These are phyloP conservation scores for Hypercompe scribonia DNA, from an alignment of 2,888 invertebrate species.

Conservation along the genomic window DNA sequence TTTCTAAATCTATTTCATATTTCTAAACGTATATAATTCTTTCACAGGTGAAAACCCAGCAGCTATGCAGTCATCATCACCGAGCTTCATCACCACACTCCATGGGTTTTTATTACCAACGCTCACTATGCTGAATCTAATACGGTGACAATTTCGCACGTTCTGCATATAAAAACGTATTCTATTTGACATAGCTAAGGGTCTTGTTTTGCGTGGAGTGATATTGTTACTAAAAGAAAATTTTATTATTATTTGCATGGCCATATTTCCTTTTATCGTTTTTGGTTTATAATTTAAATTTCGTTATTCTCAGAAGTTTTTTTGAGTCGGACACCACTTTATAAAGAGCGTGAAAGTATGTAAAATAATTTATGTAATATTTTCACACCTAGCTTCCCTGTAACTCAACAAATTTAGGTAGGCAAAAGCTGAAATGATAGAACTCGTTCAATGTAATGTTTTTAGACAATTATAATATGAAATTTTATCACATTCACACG, in stretches of 20 bases:
- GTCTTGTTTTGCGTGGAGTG: conserved; percentile 57
- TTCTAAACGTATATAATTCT: conserved; percentile 38
- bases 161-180: conserved; percentile 49
- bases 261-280: no score
- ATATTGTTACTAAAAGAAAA: conserved; percentile 4
- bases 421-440: background rate
- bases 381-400: background rate
- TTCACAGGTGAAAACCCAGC: conserved; percentile 92
- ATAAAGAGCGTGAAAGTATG: no score
- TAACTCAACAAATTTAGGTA: background rate
- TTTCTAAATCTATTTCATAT: no score
- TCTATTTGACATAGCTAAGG: conserved; percentile 46
- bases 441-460: no score
- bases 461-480: no score
- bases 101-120: conserved; percentile 63
- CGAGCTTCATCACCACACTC: conserved; percentile 69
- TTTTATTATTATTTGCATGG: background rate
- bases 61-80: conserved; percentile 91
- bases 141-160: conserved; percentile 76
- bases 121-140: conserved; percentile 60
- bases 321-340: no score
- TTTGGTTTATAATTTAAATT: background rate
- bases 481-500: no score
- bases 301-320: no score
- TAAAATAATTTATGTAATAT: no score